A percentile compares a stretch with the other conserved stretches of the same genome.
phyloP scores from a whole-genome alignment of 2,797 vertebrate genomes.

The Ambastaia sidthimunki region DNA sequence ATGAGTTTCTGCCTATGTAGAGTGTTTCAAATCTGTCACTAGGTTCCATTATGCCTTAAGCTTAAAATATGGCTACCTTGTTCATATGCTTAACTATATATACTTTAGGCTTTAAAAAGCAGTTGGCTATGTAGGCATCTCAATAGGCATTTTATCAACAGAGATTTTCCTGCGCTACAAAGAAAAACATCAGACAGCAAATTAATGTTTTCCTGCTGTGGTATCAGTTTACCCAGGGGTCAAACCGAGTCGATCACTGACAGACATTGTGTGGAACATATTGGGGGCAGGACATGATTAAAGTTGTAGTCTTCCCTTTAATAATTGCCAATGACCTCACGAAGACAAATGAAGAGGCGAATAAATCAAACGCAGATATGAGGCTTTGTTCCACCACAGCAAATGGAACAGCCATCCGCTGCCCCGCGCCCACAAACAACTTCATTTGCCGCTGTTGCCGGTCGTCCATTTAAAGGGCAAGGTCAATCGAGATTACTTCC shows the following conservation, averaged over 20 bases:
- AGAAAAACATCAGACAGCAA: not conserved
- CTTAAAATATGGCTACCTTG: no score
- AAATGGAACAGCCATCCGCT: conserved; percentile 20
- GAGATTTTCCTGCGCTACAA: not conserved
- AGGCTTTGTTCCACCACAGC: conserved; percentile 3
- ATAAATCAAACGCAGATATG: conserved; percentile 34
- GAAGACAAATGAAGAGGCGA: conserved; percentile 22
- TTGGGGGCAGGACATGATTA: conserved; percentile 22
- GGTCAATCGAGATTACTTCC: conserved; percentile 67
- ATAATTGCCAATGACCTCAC: conserved; percentile 31
- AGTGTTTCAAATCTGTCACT: no score
- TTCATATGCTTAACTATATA: no score
- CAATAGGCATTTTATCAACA: not conserved
- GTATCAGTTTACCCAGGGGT: conserved; percentile 13
- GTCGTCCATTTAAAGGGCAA: conserved; percentile 61
- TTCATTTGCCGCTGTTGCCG: conserved; percentile 55
- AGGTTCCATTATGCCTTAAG: no score
- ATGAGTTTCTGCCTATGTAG: no score
- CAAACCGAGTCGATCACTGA: conserved; percentile 5
- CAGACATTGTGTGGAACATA: conserved; percentile 22
- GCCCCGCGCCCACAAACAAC: conserved; percentile 48
- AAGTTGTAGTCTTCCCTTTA: conserved; percentile 26
- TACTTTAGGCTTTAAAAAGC: not conserved
- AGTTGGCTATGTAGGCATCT: not conserved
- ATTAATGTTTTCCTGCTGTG: not conserved